Percentiles rank a stretch among this genome's conserved stretches.
Evolutionary conservation across 2,113 vertebrate genomes (phyloP).

Genomic region (Phalacrocorax aristotelis): DNA sequence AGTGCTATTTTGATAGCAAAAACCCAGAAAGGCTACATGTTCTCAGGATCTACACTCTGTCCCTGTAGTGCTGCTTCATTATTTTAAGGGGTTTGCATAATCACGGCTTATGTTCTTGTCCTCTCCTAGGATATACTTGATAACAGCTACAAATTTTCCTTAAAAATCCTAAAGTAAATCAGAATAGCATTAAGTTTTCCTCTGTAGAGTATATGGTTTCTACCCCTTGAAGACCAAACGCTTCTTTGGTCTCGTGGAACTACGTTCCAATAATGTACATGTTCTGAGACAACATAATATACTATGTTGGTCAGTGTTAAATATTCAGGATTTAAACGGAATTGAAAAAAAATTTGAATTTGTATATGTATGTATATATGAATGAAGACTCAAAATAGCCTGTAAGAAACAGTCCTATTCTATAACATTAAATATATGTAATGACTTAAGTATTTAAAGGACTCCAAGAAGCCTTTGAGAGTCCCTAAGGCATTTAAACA

Average conservation of each 20-base stretch:
- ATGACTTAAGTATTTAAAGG: neutral
- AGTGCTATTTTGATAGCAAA: neutral
- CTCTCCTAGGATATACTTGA: neutral
- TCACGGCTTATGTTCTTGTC: neutral
- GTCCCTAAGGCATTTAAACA: neutral
- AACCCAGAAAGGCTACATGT: neutral
- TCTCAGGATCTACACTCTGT: neutral
- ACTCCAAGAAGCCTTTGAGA: neutral
- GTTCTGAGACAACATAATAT: neutral
- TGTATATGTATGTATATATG: neutral
- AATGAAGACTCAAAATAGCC: neutral
- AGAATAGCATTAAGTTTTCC: neutral
- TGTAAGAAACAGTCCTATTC: neutral
- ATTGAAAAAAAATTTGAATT: neutral
- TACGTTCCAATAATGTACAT: neutral
- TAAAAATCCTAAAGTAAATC: neutral
- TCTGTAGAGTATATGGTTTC: neutral
- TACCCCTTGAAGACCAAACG: neutral
- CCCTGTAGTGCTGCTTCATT: neutral
- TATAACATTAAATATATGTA: neutral
- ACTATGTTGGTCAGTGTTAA: neutral
- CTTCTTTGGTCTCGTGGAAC: neutral
- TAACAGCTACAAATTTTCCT: neutral
- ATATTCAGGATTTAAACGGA: neutral
- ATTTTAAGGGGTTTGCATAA: neutral